Percentiles rank a stretch among this genome's conserved stretches.
These are phyloP conservation scores for Cheilosia soror DNA, from an alignment of 2,888 invertebrate genomes.

Conservation along the genomic window DNA sequence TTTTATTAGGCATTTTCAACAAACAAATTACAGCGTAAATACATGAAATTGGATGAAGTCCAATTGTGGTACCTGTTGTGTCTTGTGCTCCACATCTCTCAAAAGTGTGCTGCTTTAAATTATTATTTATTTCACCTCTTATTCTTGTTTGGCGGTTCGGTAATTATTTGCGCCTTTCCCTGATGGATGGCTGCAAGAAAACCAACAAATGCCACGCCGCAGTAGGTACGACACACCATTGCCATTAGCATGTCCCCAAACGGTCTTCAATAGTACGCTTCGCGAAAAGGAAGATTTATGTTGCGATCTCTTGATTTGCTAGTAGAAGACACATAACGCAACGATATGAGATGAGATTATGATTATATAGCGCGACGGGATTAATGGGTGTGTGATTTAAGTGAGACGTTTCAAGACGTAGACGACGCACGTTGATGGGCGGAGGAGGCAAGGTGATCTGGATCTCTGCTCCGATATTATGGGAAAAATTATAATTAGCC, in stretches of 20 bases:
- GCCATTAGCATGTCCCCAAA: slow-evolving; percentile 19
- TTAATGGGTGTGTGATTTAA: slow-evolving; percentile 69
- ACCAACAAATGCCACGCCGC: not conserved
- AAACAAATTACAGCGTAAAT: slow-evolving; percentile 68
- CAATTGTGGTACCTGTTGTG: slow-evolving; percentile 63
- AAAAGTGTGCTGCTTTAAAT: slow-evolving; percentile 34
- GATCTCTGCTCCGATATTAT: slow-evolving; percentile 5
- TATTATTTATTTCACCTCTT: slow-evolving; percentile 64
- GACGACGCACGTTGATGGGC: slow-evolving; percentile 10
- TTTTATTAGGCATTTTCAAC: slow-evolving; percentile 62
- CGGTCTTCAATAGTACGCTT: not conserved
- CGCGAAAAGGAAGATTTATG: slow-evolving; percentile 56
- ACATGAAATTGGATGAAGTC: slow-evolving; percentile 67
- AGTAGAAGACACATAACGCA: slow-evolving; percentile 14
- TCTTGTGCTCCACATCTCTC: slow-evolving; percentile 60
- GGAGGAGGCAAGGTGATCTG: slow-evolving; percentile 43
- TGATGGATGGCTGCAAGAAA: slow-evolving; percentile 47
- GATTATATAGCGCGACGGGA: slow-evolving; percentile 64
- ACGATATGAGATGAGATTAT: slow-evolving; percentile 44
- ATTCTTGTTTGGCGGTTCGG: slow-evolving; percentile 49
- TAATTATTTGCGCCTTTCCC: slow-evolving; percentile 58
- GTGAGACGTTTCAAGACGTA: slow-evolving; percentile 65
- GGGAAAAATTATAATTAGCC: slow-evolving; percentile 65
- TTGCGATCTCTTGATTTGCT: slow-evolving; percentile 42
- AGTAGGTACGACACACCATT: slow-evolving; percentile 5